Base-by-base conservation (phyloP, 2,888 invertebrate genomes). In the Tenthredo amoena region DNA sequence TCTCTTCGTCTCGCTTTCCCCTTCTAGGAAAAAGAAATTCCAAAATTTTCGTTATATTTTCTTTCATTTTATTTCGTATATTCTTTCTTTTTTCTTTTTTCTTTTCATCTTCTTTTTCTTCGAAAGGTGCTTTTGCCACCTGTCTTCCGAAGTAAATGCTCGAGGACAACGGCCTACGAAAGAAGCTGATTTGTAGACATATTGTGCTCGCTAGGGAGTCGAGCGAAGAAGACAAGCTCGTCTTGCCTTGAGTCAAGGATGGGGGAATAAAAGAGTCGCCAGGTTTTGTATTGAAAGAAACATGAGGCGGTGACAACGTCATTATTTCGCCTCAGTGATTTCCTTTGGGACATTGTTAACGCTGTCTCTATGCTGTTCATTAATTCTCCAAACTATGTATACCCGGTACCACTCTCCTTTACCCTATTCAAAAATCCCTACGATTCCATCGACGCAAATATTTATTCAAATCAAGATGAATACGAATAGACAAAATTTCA, bases 281-380 rank as follows among this genome's bases (percentile, higher is more conserved):
- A 62, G 62, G 81, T 62, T 55, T 55, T 81, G 81, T 81, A 81
- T 81, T 84, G 85, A 68, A 76, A 85, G 86, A 85, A 88, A 87
- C 85, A 87, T 71, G 85, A 85, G 85, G 86, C 76, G 86, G 84
- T 85, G 88, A 87, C 88, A 81, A 87, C 85, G 86, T 88, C 89
- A 88, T 88, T 88, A 88, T 88, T 88, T 87, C 89, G 84, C 86
- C 77, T 74, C 65, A 85, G 82, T 87, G 88, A 88, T 88, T 89
- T 88, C 88, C 88, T 88, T 81, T 40, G 89, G 88, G 88, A 89
- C 76, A 88, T 89, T 88, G 87, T 88, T 88, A 89, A 81, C 81
- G 81, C 81, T 62, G 81, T 81, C 81, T 81, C 81, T 81, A 81
- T 50, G 81, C 40, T 21, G 81, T 62, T 81, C 81, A 81, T 81